These are phyloP conservation scores for Megaceryle torquata DNA, from an alignment of 2,113 vertebrate genomes.

Conservation along the genomic window DNA sequence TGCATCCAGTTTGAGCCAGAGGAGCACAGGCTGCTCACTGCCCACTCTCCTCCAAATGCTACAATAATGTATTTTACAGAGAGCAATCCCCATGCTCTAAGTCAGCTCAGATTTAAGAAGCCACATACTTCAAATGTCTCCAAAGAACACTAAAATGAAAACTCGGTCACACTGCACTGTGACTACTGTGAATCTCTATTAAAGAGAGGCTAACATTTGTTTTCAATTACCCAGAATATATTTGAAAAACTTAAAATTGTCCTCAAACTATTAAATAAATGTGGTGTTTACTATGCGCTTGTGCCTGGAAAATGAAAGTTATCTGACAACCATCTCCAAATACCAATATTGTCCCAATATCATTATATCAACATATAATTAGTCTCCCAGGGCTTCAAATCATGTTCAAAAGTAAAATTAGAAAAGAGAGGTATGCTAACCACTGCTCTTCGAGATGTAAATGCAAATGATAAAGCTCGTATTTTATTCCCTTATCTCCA, in stretches of 20 bases:
- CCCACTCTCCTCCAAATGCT: neutral
- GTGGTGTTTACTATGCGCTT: neutral
- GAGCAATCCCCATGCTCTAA: neutral
- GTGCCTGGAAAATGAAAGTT: neutral
- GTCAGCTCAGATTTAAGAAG: neutral
- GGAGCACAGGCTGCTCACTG: neutral
- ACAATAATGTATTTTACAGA: neutral
- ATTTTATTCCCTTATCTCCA: neutral
- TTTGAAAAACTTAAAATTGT: neutral
- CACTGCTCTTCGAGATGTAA: neutral
- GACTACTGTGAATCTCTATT: neutral
- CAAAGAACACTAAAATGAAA: neutral
- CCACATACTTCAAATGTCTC: neutral
- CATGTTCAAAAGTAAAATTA: neutral
- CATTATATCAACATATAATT: neutral
- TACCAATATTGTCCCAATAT: neutral
- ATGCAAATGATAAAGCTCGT: neutral
- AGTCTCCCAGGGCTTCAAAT: neutral
- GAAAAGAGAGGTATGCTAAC: neutral
- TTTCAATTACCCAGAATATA: neutral
- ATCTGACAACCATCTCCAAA: conserved; percentile 1
- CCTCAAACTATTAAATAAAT: neutral
- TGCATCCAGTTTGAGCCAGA: rapidly evolving
- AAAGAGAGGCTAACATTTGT: conserved; percentile 33
- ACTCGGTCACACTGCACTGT: neutral